These are phyloP conservation scores for Lycophotia porphyrea DNA, from an alignment of 2,888 invertebrate genomes.

Conservation along the genomic window DNA sequence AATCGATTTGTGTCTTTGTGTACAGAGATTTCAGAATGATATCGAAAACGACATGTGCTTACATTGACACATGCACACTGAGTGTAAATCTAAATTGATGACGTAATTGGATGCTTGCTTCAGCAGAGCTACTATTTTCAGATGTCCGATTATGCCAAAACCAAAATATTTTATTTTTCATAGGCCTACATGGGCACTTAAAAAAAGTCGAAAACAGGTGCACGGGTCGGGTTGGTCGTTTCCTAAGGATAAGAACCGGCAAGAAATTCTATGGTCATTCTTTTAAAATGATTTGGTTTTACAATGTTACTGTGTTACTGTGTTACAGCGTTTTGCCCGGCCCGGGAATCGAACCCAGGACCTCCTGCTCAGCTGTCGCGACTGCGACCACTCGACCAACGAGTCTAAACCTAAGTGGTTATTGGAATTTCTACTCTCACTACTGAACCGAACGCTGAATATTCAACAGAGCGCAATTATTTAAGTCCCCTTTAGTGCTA, in stretches of 20 bases:
- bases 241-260: background rate
- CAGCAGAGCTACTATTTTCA: background rate
- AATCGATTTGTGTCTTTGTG: slow-evolving; percentile 32
- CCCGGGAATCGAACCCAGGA: background rate
- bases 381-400: background rate
- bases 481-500: background rate
- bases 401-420: background rate
- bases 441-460: background rate
- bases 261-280: background rate
- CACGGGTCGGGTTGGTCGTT: background rate
- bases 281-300: background rate
- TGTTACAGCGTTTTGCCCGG: background rate
- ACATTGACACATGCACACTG: background rate
- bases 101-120: background rate
- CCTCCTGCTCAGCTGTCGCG: background rate
- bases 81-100: background rate
- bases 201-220: background rate
- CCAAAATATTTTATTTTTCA: background rate
- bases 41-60: slow-evolving; percentile 13
- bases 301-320: background rate
- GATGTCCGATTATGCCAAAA: background rate
- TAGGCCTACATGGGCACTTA: background rate
- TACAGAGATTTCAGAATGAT: slow-evolving; percentile 39
- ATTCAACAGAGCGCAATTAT: background rate
- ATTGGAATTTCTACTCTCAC: background rate